Evolutionary conservation across 1,140 invertebrate species (phyloP).

Genomic region (Probaryconus sp.): DNA sequence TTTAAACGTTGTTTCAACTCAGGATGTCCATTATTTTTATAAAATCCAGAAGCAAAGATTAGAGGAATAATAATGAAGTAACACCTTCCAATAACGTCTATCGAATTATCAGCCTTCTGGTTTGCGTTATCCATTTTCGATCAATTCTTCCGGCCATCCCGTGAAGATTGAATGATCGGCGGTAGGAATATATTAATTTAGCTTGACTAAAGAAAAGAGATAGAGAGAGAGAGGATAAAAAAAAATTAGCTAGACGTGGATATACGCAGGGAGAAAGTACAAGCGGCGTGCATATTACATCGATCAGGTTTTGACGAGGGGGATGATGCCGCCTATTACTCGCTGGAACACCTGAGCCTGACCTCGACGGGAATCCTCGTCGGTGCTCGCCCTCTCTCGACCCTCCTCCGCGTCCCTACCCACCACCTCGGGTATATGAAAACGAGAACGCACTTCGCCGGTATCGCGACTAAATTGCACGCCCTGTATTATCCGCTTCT

Average conservation of each 20-base stretch:
- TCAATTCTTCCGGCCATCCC: slow-evolving; percentile 11
- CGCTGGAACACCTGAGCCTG: slow-evolving; percentile 71
- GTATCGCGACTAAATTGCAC: slow-evolving; percentile 68
- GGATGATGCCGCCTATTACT: slow-evolving; percentile 70
- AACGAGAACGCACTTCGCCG: slow-evolving; percentile 71
- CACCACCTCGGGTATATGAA: slow-evolving; percentile 63
- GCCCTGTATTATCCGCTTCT: slow-evolving; percentile 70
- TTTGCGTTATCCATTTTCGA: no score
- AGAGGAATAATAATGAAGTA: no score
- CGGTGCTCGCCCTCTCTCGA: slow-evolving; percentile 41
- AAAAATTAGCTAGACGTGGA: slow-evolving; percentile 16
- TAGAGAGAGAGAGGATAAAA: slow-evolving; percentile 23
- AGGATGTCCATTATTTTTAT: no score
- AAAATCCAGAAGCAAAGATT: no score
- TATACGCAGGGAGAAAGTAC: slow-evolving; percentile 48
- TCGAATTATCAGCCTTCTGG: no score
- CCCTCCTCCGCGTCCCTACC: slow-evolving; percentile 22
- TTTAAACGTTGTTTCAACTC: no score
- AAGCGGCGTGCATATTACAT: slow-evolving; percentile 70
- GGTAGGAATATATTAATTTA: slow-evolving; percentile 37
- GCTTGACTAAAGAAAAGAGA: slow-evolving; percentile 23
- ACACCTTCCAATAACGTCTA: no score
- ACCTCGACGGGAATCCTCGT: slow-evolving; percentile 50
- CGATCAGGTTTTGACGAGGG: slow-evolving; percentile 73
- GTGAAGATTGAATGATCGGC: slow-evolving; percentile 33